phyloP scores from a whole-genome alignment of 2,888 invertebrate species.

The Antheraea assamensis region DNA sequence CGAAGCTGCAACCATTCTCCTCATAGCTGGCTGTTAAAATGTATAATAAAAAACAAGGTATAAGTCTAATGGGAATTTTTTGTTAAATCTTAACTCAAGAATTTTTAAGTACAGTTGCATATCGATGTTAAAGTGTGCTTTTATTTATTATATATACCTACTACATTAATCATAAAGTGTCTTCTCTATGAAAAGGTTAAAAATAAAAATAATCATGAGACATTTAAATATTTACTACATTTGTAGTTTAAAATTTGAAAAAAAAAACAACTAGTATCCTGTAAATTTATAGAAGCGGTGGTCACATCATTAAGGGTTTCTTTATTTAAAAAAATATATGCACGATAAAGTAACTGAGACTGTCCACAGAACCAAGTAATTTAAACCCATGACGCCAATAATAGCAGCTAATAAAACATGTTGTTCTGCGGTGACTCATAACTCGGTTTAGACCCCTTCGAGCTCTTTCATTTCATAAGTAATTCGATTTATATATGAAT shows the following conservation, averaged over 20 bases:
- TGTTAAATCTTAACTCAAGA: background rate
- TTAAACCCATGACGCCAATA: background rate
- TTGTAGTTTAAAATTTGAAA: too few species aligned
- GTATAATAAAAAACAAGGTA: background rate
- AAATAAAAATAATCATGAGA: too few species aligned
- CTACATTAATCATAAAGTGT: too few species aligned
- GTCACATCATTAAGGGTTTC: background rate
- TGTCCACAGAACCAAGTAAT: background rate
- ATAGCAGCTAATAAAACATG: too few species aligned
- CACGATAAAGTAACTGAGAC: background rate
- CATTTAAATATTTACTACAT: too few species aligned
- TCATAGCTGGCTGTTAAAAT: background rate
- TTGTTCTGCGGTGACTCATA: too few species aligned
- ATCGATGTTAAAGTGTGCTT: background rate
- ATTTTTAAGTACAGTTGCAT: background rate
- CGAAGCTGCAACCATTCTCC: background rate
- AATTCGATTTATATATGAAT: too few species aligned
- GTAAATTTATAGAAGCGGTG: background rate
- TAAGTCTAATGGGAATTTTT: background rate
- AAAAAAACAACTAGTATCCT: too few species aligned
- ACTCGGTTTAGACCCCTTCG: too few species aligned
- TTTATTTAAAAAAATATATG: background rate
- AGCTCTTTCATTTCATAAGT: too few species aligned
- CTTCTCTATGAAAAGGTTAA: too few species aligned
- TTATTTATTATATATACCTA: background rate